Percentiles rank a stretch among this genome's conserved stretches.
phyloP scores from a whole-genome alignment of 2,113 vertebrate species.

The Mormyrus lacerda region DNA sequence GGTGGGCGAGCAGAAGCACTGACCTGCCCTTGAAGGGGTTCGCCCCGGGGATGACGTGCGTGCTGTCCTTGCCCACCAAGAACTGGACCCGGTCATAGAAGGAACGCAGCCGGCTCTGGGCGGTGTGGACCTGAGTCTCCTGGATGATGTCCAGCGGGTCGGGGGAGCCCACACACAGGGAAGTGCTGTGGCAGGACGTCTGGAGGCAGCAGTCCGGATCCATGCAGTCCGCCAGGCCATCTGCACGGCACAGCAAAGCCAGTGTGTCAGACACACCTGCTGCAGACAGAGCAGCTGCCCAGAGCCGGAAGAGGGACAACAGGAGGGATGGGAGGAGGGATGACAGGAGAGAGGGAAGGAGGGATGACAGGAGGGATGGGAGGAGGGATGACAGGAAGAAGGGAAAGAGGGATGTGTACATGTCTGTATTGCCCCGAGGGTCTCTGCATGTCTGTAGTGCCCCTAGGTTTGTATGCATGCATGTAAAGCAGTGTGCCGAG shows the following conservation, averaged over 20 bases:
- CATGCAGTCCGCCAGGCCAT: slow-evolving; percentile 94
- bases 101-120: slow-evolving; percentile 74
- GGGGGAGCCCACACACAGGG: slow-evolving; percentile 84
- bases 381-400: background rate
- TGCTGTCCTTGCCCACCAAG: slow-evolving; percentile 88
- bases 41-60: slow-evolving; percentile 77
- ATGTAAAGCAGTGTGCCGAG: background rate
- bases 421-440: background rate
- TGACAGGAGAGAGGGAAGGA: background rate
- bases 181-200: slow-evolving; percentile 75
- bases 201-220: slow-evolving; percentile 98
- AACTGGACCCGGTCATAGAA: slow-evolving; percentile 92
- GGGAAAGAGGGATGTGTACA: background rate
- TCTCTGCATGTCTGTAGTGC: background rate
- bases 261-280: background rate
- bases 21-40: slow-evolving; percentile 90
- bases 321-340: background rate
- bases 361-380: background rate
- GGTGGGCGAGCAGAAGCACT: slow-evolving; percentile 46
- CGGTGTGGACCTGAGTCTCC: slow-evolving; percentile 74
- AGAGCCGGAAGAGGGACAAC: background rate
- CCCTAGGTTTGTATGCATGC: background rate
- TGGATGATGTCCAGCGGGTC: slow-evolving; percentile 95
- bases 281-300: background rate
- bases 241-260: slow-evolving; percentile 58